Evolutionary conservation across 35 echinoderm and acorn worm species (phyloP), one percentile per base, ranked within the genome.

Genomic region (Heliocidaris erythrogramma): DNA sequence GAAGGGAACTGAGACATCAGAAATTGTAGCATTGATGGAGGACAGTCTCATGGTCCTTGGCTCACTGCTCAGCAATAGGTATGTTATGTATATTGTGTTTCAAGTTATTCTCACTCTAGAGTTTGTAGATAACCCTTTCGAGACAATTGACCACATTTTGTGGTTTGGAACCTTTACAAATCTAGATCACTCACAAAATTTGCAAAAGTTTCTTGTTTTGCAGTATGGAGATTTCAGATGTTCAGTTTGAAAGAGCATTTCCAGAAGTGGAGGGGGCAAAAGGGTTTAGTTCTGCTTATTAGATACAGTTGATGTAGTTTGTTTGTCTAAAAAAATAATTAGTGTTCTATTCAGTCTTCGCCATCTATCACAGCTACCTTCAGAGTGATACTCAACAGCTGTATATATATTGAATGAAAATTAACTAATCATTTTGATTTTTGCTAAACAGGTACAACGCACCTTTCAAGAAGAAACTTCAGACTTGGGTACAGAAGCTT

Each of bases 1-100:
- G 24, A 97, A 97, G 90, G 98, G 98, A 78, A 97, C 88, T 21
- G 97, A 99, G 89, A 99, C 98, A 0, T 96, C 97, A 53, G 98
- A 99, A 50, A 97, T 96, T n/a, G 96, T 99, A 5, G 96, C 97
- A 16, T 94, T 99, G 18, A 97, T 99, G 98, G 98, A 99, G 90
- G 98, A 99, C 98, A 99, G 98, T 90, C 93, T 99, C 30, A 99
- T 99, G 98, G 98, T 99, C 9, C 94, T 99, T 16, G 98, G 98
- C 47, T 99, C 98, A 17, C 94, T 99, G 31, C 94, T 99, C 59
- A 99, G 98, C 94, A 99, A 99, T 90, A 97, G 98, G 98, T 99
- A 90, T 42, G 69, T 30, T 50, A 12, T 96, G 85, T 86, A 13
- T 32, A 13, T 1, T 84, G 69, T 2, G 2, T 42, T 0, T 42